phyloP scores from a whole-genome alignment of 2,113 vertebrate genomes.

The Anser brachyrhynchus region DNA sequence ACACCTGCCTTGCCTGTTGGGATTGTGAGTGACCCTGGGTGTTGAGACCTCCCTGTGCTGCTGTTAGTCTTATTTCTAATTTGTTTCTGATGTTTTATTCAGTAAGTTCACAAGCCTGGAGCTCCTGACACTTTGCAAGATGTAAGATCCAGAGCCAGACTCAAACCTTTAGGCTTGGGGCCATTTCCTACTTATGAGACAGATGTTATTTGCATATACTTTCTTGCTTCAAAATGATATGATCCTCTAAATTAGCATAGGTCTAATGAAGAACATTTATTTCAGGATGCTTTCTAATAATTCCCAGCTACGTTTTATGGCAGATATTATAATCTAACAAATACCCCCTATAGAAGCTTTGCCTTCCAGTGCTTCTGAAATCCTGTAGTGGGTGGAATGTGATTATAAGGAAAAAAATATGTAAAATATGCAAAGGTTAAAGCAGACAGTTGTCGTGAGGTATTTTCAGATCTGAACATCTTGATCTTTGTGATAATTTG shows the following conservation, averaged over 20 bases:
- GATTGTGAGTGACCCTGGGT: not conserved
- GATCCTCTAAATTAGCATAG: not conserved
- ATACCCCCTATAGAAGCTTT: not conserved
- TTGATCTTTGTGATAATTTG: slow-evolving; percentile 48
- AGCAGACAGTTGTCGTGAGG: slow-evolving; percentile 21
- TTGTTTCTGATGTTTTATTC: not conserved
- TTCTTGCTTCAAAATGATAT: not conserved
- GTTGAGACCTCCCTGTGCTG: not conserved
- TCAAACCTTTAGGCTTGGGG: not conserved
- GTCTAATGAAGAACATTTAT: slow-evolving; percentile 13
- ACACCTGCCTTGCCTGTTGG: not conserved
- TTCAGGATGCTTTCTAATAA: slow-evolving; percentile 7
- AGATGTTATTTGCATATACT: not conserved
- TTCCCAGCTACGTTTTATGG: not conserved
- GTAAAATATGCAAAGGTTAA: slow-evolving; percentile 39
- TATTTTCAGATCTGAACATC: slow-evolving; percentile 51
- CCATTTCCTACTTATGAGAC: not conserved
- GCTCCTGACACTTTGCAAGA: not conserved
- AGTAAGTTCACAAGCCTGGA: not conserved
- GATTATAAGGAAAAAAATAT: not conserved
- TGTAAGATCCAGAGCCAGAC: not conserved
- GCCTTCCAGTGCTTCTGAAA: not conserved
- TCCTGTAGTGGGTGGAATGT: slow-evolving; percentile 18
- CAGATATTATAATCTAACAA: not conserved
- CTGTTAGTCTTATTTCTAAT: not conserved